A percentile compares a stretch with the other conserved stretches of the same genome.
Conservation (phyloP, 2,797 vertebrate species). For the Luscinia luscinia region DNA sequence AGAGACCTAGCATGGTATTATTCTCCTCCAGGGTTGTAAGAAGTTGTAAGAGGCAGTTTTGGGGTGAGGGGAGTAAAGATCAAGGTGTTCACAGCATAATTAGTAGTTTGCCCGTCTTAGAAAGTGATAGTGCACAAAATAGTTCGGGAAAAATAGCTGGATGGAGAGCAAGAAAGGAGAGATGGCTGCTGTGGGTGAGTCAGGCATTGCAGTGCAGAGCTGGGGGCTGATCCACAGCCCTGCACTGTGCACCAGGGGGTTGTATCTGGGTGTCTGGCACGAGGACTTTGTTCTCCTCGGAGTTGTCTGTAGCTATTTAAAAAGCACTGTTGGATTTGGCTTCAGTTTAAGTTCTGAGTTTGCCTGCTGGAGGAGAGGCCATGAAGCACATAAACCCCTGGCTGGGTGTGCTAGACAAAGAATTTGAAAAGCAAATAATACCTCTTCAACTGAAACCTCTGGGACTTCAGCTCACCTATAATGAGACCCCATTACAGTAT, state of each 20-base stretch:
- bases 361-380: not conserved
- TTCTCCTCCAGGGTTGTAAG: not conserved
- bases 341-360: not conserved
- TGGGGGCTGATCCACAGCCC: not conserved
- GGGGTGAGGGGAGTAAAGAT: not conserved
- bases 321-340: not conserved
- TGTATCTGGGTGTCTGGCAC: not conserved
- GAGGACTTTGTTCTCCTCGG: not conserved
- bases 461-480: not conserved
- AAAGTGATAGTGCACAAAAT: not conserved
- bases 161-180: not conserved
- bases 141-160: not conserved
- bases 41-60: not conserved
- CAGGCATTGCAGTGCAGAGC: not conserved
- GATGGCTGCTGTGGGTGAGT: not conserved
- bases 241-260: not conserved
- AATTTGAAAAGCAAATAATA: not conserved
- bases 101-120: not conserved
- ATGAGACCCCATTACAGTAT: not conserved
- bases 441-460: not conserved
- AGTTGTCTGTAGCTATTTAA: not conserved
- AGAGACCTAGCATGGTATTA: fast-evolving
- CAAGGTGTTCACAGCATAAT: not conserved
- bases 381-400: not conserved
- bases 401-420: not conserved